Evolutionary conservation across 2,113 vertebrate genomes (phyloP), one percentile per base, ranked within the genome.

Genomic region (Aramus guarauna): DNA sequence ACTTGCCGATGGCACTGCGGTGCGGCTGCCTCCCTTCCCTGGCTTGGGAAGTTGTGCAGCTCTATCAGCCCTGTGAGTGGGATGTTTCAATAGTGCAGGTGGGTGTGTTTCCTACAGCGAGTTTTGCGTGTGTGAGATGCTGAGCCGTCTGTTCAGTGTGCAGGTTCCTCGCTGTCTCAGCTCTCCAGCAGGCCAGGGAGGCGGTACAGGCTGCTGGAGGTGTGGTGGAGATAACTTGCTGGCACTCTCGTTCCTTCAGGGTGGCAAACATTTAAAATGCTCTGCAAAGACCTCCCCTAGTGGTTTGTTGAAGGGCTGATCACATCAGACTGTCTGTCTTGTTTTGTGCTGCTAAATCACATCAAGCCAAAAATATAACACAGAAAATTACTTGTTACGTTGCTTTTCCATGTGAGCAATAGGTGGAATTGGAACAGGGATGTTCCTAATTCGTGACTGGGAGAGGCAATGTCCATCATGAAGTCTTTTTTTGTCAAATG

Each of bases 1-100:
- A 1, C 59, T 73, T 13, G 26, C 41, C 37, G 12, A 13, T 1
- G 1, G 58, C 15, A 3, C 30, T 63, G 72, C 0, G 0, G 34
- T 0, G 1, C 37, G 47, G 60, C 41, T 95, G 56, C 32, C 30
- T 91, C 55, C n/a, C 19, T 43, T 67, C 30, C 32, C 32, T 1
- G 1, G 16, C 29, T 56, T 9, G 73, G 41, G 52, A 82, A 50
- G 56, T 81, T 37, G 79, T 47, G 39, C 55, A 64, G 88, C 81
- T 86, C 50, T 37, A 12, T 76, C 18, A 73, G 66, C 71, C 43
- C 78, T 18, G 12, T 24, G 66, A 59, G 81, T 60, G 48, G 60
- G 56, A 73, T 1, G 5, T 87, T 93, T 72, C 91, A 90, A 4
- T 67, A n/a, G 52, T 41, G 79, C n/a, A 21, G 2, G 92, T 73